Percentiles rank a stretch among this genome's conserved stretches.
Evolutionary conservation across 2,888 invertebrate species (phyloP).

Genomic region (Aporophyla nigra): DNA sequence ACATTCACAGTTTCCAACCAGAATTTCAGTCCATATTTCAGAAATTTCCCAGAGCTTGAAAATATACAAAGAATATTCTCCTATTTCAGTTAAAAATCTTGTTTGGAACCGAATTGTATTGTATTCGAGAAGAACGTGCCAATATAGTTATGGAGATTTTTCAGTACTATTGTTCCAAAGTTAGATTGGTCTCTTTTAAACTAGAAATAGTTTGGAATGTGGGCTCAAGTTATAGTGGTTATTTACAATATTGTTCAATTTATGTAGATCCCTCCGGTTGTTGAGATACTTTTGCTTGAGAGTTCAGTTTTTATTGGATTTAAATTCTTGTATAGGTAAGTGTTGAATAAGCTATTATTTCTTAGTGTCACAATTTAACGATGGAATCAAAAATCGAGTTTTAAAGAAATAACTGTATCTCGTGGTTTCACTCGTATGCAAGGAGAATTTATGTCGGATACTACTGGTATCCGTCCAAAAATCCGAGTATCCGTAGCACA

Average conservation of each 20-base stretch:
- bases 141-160: constrained; percentile 62
- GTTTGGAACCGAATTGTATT: constrained; percentile 57
- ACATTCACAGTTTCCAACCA: constrained; percentile 39
- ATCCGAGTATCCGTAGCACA: not conserved
- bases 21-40: constrained; percentile 49
- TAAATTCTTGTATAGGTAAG: constrained; percentile 20
- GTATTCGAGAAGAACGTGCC: constrained; percentile 60
- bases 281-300: constrained; percentile 23
- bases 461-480: not conserved
- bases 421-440: not conserved
- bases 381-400: not conserved
- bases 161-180: constrained; percentile 42
- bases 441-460: not conserved
- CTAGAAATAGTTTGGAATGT: constrained; percentile 18
- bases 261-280: constrained; percentile 40
- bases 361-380: constrained; percentile 26
- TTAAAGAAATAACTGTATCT: not conserved
- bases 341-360: constrained; percentile 22
- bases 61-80: constrained; percentile 51
- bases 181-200: constrained; percentile 47
- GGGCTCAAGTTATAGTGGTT: constrained; percentile 38
- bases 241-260: constrained; percentile 30
- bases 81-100: constrained; percentile 63
- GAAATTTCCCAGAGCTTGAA: constrained; percentile 39
- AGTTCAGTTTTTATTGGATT: constrained; percentile 48